Evolutionary conservation across 2,113 vertebrate species (phyloP), one percentile per base, ranked within the genome.

Genomic region (Alosa alosa): DNA sequence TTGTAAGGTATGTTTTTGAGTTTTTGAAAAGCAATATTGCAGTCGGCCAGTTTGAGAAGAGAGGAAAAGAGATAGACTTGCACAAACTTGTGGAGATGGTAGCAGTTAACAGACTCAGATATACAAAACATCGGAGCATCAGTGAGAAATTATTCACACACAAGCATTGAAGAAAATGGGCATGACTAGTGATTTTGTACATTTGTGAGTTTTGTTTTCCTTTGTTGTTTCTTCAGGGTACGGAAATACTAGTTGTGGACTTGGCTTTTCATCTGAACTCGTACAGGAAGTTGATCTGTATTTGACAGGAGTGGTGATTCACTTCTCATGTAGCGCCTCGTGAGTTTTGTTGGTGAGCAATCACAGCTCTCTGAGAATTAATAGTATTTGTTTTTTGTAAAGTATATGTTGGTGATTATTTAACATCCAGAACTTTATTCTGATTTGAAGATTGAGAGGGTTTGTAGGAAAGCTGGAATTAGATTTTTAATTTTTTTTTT

Each of bases 1-100:
- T 39, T 25, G 46, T 41, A 78, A 31, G 72, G 36, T 78, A 78
- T 78, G 72, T 78, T 78, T 78, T 78, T 78, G 72, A 78, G 72
- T 36, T 78, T 78, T 78, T 78, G 49, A 84, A 82, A 64, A 87
- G 86, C 86, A 87, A 84, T 84, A 86, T 75, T 31, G 86, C 86
- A 78, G 86, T 46, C 55, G 78, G 83, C 83, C 31, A 68, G 83
- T 84, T 86, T 83, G 57, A 78, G 44, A 25, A 60, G 25, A 84
- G 7, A 10, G 55, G 68, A 81, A 72, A 36, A 55, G 18, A 55
- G 72, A 52, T 81, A 82, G 81, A 72, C 81, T 87, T 87, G 86
- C 78, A 87, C 83, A 82, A 72, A 20, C 46, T 81, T 52, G 47
- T 84, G 31, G 10, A 84, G 50, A 78, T 78, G 72, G 72, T 78